Evolutionary conservation across 1,140 invertebrate genomes (phyloP).

Genomic region (Dreissena rostriformis): DNA sequence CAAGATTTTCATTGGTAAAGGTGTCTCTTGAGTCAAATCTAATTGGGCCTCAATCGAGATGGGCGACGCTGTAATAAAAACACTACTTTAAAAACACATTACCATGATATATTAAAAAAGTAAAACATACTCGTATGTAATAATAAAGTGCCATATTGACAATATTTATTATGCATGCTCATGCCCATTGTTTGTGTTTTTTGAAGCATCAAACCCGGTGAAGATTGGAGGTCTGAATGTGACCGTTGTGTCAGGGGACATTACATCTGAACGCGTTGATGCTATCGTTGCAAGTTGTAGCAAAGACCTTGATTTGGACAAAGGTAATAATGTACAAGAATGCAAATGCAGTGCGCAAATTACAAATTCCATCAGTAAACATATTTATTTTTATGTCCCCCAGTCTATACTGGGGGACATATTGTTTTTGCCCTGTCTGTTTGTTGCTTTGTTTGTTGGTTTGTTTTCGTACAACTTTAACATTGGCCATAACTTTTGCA

Average conservation of each 20-base stretch:
- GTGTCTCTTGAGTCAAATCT: no score
- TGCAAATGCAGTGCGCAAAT: neutral
- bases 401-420: no score
- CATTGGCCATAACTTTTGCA: neutral
- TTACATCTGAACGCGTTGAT: constrained; percentile 13
- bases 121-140: no score
- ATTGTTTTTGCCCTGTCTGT: no score
- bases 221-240: constrained; percentile 10
- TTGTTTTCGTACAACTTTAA: neutral
- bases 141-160: no score
- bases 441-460: neutral
- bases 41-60: no score
- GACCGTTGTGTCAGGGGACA: constrained; percentile 7
- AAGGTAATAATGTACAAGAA: constrained; percentile 12
- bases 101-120: no score
- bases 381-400: neutral
- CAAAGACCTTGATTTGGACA: constrained; percentile 14
- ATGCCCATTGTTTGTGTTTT: neutral
- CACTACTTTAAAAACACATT: no score
- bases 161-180: no score
- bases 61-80: no score
- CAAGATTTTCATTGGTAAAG: no score
- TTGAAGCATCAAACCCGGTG: neutral
- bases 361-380: neutral
- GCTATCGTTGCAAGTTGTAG: constrained; percentile 46